Base-by-base conservation (phyloP, 2,113 vertebrate species). In the Prietella phreatophila region DNA sequence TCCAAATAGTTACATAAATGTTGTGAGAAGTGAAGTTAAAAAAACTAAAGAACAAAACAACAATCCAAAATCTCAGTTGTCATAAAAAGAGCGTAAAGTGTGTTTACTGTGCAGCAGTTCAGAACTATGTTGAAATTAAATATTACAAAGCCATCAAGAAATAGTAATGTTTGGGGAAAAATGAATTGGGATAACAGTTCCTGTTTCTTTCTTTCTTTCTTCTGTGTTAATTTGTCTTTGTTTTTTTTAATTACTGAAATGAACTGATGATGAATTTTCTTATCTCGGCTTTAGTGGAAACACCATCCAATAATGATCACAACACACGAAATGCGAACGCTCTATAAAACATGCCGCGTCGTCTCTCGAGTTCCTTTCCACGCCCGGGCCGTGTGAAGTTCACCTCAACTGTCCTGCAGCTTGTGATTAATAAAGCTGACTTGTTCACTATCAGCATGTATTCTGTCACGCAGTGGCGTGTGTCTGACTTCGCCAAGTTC, bases 391-490 rank as follows among this genome's bases (percentile, higher is more conserved):
- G 65, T 63, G 63, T 60, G 50, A 65, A 87, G 73, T 63, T 15
- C 20, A 33, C 65, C 73, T 65, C 75, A 25, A 58, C 19, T 71
- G 63, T 58, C 71, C 63, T 55, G 63, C 65, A 7, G 33, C 39
- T 27, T 65, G 80, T 63, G 61, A 75, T 88, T 56, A 85, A 87
- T 87, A 88, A 88, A 86, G 65, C 86, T 76, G 76, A 83, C 50
- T 67, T 10, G n/a, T 86, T 88, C 78, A 63, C 82, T 58, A 82
- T 87, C 89, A 82, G 84, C 63, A 85, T 84, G 82, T 84, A 84
- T 84, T 83, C 83, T 83, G 15, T 79, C 84, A 86, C 6, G 65
- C 82, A 30, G 42, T 36, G 75, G 63, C 11, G 47, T 78, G 19
- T 47, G 67, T 55, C 84, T 65, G 81, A 88, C 81, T 90, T 42